These are phyloP conservation scores for Cacatua alba DNA, from an alignment of 2,113 vertebrate species.

Conservation along the genomic window DNA sequence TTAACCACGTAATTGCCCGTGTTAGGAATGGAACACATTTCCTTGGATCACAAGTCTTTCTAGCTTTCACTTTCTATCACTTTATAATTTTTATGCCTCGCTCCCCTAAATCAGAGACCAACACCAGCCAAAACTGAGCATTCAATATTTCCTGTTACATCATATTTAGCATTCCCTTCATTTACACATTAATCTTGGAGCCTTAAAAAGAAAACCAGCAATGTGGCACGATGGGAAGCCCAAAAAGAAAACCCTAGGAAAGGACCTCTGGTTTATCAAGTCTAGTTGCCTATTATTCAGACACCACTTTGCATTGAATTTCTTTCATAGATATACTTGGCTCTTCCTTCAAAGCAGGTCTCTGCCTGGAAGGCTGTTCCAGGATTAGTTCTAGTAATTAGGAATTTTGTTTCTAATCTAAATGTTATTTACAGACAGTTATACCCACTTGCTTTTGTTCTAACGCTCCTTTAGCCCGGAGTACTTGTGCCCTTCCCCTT, in stretches of 20 bases:
- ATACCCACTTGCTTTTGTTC: not conserved
- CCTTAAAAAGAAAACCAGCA: not conserved
- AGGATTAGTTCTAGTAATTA: not conserved
- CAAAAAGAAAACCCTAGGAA: not conserved
- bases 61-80: not conserved
- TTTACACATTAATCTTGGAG: not conserved
- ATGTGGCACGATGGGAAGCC: not conserved
- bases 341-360: slow-evolving; percentile 17
- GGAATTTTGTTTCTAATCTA: not conserved
- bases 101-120: not conserved
- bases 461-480: not conserved
- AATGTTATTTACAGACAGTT: not conserved
- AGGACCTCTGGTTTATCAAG: slow-evolving; percentile 21
- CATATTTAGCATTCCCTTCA: not conserved
- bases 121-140: not conserved
- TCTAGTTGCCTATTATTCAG: not conserved
- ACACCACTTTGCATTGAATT: not conserved
- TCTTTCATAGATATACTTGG: not conserved
- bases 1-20: not conserved
- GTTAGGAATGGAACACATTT: not conserved
- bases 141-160: not conserved
- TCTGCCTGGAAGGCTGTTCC: not conserved
- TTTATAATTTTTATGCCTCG: not conserved
- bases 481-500: not conserved
- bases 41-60: not conserved